Percentiles rank a stretch among this genome's conserved stretches.
Evolutionary conservation across 2,113 vertebrate genomes (phyloP).

Genomic region (Bubo bubo): DNA sequence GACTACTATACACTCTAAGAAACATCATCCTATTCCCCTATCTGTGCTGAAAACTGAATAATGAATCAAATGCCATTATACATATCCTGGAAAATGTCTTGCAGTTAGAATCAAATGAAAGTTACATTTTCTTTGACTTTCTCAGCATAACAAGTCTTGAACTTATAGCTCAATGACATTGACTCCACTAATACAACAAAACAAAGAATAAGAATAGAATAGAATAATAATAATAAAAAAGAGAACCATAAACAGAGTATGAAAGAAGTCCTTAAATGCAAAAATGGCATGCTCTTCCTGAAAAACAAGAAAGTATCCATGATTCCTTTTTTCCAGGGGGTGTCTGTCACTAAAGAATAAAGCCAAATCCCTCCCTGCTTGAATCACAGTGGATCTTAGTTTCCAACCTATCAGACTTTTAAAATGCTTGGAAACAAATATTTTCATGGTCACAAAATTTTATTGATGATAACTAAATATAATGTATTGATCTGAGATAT

Average conservation of each 20-base stretch:
- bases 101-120: neutral
- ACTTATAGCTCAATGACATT: neutral
- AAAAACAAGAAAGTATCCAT: neutral
- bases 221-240: too few relatives aligned
- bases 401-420: neutral
- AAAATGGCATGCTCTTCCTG: neutral
- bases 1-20: neutral
- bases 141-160: neutral
- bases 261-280: neutral
- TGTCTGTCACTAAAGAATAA: neutral
- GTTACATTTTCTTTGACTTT: neutral
- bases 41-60: neutral
- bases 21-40: neutral
- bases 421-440: neutral
- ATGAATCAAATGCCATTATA: neutral
- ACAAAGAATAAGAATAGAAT: neutral
- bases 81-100: neutral
- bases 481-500: neutral
- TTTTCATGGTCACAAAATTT: neutral
- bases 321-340: neutral
- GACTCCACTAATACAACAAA: neutral
- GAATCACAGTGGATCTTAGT: neutral
- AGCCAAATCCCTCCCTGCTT: neutral
- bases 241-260: neutral
- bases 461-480: neutral